These are phyloP conservation scores for Pseudochaenichthys georgianus DNA, from an alignment of 2,797 vertebrate genomes.

Conservation along the genomic window DNA sequence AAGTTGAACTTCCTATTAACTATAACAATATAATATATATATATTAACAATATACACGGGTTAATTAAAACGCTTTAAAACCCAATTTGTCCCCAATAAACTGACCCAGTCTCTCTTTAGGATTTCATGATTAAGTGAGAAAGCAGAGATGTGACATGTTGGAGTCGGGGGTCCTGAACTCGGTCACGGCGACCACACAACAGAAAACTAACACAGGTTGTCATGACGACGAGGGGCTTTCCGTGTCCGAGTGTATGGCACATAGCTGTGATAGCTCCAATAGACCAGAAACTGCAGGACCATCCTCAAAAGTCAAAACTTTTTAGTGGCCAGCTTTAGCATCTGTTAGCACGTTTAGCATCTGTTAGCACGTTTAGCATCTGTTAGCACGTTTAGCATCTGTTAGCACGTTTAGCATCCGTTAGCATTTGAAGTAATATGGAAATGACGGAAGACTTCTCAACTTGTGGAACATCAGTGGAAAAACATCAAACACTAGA, in stretches of 20 bases:
- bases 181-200: slow-evolving; percentile 44
- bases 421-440: background rate
- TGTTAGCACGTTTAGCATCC: no score
- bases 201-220: slow-evolving; percentile 51
- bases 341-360: no score
- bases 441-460: background rate
- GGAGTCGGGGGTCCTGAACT: slow-evolving; percentile 35
- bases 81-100: slow-evolving; percentile 51
- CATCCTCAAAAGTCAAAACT: background rate
- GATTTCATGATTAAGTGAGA: slow-evolving; percentile 44
- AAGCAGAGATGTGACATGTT: slow-evolving; percentile 33
- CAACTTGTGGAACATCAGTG: background rate
- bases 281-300: background rate
- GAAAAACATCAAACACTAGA: background rate
- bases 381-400: no score
- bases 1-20: background rate
- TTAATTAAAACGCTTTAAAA: slow-evolving; percentile 27
- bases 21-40: slow-evolving; percentile 21
- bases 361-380: no score
- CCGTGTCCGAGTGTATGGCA: slow-evolving; percentile 25
- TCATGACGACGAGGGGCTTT: slow-evolving; percentile 53
- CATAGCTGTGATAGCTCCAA: slow-evolving; percentile 9
- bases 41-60: slow-evolving; percentile 18
- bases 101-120: slow-evolving; percentile 23
- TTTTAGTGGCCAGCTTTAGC: no score